Conservation (phyloP, 1,140 invertebrate genomes). For the Drosophila rhopaloa region DNA sequence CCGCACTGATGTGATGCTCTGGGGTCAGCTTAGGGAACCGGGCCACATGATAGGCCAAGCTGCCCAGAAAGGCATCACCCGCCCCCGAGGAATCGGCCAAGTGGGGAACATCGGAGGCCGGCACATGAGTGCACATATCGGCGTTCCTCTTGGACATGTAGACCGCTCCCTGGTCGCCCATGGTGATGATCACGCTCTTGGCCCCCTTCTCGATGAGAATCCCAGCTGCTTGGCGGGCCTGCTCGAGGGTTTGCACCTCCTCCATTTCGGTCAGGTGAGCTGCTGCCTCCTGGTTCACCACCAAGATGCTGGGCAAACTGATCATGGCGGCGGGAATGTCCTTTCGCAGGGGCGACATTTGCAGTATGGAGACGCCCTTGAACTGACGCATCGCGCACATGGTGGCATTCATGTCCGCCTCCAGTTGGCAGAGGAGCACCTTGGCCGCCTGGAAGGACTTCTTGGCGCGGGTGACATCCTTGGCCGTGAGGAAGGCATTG, state of each 20-base stretch:
- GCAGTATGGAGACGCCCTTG: constrained; percentile 91
- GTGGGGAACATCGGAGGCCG: constrained; percentile 86
- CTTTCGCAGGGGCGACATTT: constrained; percentile 91
- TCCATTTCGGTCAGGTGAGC: constrained; percentile 88
- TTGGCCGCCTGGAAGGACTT: constrained; percentile 37
- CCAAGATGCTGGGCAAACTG: constrained; percentile 91
- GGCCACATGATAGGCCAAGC: constrained; percentile 91
- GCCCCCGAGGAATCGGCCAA: constrained; percentile 95
- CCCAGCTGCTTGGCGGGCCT: constrained; percentile 87
- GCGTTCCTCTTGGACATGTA: constrained; percentile 86
- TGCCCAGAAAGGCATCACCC: constrained; percentile 96
- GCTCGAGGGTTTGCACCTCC: constrained; percentile 73
- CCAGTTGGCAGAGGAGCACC: constrained; percentile 92
- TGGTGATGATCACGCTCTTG: constrained; percentile 92
- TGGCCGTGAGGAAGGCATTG: constrained; percentile 88
- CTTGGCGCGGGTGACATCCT: constrained; percentile 86
- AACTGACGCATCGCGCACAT: constrained; percentile 91
- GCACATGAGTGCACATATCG: constrained; percentile 85
- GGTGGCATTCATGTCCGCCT: constrained; percentile 91
- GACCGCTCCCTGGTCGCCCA: constrained; percentile 90
- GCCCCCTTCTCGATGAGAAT: constrained; percentile 88
- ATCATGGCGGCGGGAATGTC: constrained; percentile 88
- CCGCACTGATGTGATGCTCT: constrained; percentile 88
- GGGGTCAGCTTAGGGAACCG: constrained; percentile 86
- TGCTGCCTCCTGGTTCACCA: constrained; percentile 95